Evolutionary conservation across 2,797 vertebrate genomes (phyloP).

Genomic region (Spheniscus humboldti): DNA sequence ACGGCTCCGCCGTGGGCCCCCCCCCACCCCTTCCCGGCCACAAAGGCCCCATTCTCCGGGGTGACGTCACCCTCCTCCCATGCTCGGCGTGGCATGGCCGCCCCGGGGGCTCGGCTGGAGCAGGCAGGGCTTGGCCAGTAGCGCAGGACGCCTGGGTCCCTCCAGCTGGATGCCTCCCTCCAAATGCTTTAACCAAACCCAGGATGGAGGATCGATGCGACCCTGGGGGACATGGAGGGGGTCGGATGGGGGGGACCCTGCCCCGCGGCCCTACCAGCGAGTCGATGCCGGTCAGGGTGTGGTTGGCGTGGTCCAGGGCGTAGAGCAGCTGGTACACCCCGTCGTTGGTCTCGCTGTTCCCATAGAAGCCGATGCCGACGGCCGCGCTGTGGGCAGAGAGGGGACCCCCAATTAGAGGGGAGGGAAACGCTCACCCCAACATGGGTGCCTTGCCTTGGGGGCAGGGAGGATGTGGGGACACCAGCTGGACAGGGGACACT

Average conservation of each 20-base stretch:
- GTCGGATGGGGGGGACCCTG: no score
- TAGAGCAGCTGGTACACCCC: conserved; percentile 93
- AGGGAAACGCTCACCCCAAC: background rate
- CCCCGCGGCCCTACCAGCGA: conserved; percentile 78
- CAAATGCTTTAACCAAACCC: background rate
- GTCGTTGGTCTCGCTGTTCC: conserved; percentile 96
- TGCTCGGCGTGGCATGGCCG: rapidly evolving
- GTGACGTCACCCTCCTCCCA: conserved; percentile 7
- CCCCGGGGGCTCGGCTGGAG: background rate
- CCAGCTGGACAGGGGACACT: rapidly evolving
- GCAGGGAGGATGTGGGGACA: background rate
- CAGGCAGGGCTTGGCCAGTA: background rate
- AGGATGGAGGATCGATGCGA: rapidly evolving
- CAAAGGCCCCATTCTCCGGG: conserved; percentile 38
- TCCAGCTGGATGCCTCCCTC: background rate
- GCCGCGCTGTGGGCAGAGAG: conserved; percentile 76
- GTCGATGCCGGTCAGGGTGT: conserved; percentile 85
- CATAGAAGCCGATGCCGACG: conserved; percentile 94
- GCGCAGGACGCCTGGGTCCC: background rate
- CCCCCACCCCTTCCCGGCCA: background rate
- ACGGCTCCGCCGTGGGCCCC: background rate
- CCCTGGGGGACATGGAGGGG: rapidly evolving
- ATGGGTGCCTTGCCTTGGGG: background rate
- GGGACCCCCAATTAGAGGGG: background rate
- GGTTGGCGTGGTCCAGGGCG: conserved; percentile 90